Conservation (phyloP, 2,888 invertebrate species). For the Penaeus monodon region DNA sequence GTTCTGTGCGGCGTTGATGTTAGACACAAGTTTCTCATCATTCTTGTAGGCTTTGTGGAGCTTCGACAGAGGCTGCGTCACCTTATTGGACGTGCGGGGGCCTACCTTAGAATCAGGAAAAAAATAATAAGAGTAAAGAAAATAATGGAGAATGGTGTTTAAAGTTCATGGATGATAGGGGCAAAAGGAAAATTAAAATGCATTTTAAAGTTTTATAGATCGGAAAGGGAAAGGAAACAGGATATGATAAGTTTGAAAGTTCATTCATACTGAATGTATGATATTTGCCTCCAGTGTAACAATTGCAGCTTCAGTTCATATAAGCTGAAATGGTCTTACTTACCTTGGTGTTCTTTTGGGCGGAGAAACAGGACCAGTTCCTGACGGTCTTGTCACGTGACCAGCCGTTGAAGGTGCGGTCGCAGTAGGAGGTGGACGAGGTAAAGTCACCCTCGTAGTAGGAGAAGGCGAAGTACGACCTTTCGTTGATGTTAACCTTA, state of each 20-base stretch:
- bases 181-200: too few species aligned
- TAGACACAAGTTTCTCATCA: constrained; percentile 68
- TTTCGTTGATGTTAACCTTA: constrained; percentile 65
- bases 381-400: constrained; percentile 70
- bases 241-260: too few species aligned
- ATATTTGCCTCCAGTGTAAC: constrained; percentile 71
- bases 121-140: too few species aligned
- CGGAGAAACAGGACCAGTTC: constrained; percentile 71
- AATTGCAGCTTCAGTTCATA: too few species aligned
- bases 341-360: constrained; percentile 37
- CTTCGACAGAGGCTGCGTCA: too few species aligned
- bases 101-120: too few species aligned
- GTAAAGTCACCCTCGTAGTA: constrained; percentile 67
- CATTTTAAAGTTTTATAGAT: too few species aligned
- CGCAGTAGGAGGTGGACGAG: constrained; percentile 68
- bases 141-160: too few species aligned
- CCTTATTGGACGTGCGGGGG: too few species aligned
- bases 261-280: too few species aligned
- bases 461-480: constrained; percentile 72
- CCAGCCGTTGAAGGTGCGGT: constrained; percentile 70
- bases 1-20: constrained; percentile 69
- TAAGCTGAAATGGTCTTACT: constrained; percentile 51
- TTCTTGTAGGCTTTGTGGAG: constrained; percentile 62
- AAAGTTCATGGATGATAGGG: too few species aligned
- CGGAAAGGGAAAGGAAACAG: too few species aligned